A percentile compares a stretch with the other conserved stretches of the same genome.
These are phyloP conservation scores for Cordilura impudica DNA, from an alignment of 2,888 invertebrate genomes.

Conservation along the genomic window DNA sequence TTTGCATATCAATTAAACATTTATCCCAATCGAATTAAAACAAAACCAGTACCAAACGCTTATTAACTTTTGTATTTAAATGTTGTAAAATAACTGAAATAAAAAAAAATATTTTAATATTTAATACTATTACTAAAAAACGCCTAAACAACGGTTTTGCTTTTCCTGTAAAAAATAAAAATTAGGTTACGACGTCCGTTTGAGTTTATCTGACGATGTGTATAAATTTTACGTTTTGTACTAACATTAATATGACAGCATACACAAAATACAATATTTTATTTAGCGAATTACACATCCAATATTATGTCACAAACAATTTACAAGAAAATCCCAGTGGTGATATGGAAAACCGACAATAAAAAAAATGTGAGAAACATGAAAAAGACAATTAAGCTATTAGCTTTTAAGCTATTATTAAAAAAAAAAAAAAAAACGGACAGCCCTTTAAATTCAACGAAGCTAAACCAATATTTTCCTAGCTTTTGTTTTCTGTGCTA, in stretches of 20 bases:
- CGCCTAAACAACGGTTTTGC: too few relatives aligned
- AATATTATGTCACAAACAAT: conserved; percentile 31
- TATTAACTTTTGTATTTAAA: too few relatives aligned
- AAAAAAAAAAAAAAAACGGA: background rate
- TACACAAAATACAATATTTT: background rate
- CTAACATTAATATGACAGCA: background rate
- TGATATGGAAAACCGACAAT: background rate
- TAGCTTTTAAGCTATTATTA: too few relatives aligned
- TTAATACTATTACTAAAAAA: too few relatives aligned
- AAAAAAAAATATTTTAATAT: background rate
- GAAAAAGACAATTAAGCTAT: background rate
- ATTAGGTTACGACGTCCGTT: too few relatives aligned
- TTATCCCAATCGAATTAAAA: background rate
- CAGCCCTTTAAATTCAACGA: background rate
- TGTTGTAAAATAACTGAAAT: too few relatives aligned
- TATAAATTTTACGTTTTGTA: background rate
- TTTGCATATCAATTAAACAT: conserved; percentile 11
- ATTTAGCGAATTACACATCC: conserved; percentile 35
- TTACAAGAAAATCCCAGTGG: conserved; percentile 10
- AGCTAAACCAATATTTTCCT: conserved; percentile 15
- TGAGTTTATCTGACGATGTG: too few relatives aligned
- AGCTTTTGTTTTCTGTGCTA: background rate
- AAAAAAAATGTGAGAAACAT: background rate
- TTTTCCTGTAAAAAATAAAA: too few relatives aligned
- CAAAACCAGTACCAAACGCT: too few relatives aligned